Evolutionary conservation across 2,797 vertebrate genomes (phyloP), one percentile per base, ranked within the genome.

Genomic region (Coccyzus lansbergi): DNA sequence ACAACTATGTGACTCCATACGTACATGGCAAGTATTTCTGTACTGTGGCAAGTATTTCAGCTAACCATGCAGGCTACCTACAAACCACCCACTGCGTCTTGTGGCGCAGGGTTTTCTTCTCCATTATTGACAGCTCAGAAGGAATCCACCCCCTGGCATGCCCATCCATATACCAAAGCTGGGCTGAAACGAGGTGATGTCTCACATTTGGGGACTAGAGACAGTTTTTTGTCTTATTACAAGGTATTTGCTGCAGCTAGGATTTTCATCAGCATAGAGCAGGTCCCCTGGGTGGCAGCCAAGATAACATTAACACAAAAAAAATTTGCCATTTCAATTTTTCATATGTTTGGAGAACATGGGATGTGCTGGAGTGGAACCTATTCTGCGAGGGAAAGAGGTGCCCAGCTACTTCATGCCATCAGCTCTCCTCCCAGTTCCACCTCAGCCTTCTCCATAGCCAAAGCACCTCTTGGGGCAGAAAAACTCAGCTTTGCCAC

Each of bases 281-380:
- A 44, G 65, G 34, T 85, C 71, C 75, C 64, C 28, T 21, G 42
- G n/a, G 14, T 40, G 44, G 36, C 21, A 65, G 38, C 26, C 78
- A 76, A 78, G 72, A 44, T 4, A 93, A 4, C 29, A 81, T 44
- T 78, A 79, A 85, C 38, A 89, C 55, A 93, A 82, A 93, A 90
- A 44, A 44, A 44, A 29, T 69, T 69, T 58, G 31, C 64, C 9
- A 15, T 56, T 93, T 89, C 58, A n/a, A 15, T 92, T 78, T 86
- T 90, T 72, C 21, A 33, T 48, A 31, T 7, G 2, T 77, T 92
- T 92, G 38, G 38, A 38, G 12, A 12, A 29, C 3, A 5, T 55
- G 19, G 12, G 2, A 1, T 75, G 25, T 44, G 16, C 18, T 65
- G 42, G 5, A 53, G 15, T 65, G 26, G 26, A 83, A 17, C 10